A percentile compares a stretch with the other conserved stretches of the same genome.
Conservation (phyloP, 2,113 vertebrate species). For the Sorex fumeus region DNA sequence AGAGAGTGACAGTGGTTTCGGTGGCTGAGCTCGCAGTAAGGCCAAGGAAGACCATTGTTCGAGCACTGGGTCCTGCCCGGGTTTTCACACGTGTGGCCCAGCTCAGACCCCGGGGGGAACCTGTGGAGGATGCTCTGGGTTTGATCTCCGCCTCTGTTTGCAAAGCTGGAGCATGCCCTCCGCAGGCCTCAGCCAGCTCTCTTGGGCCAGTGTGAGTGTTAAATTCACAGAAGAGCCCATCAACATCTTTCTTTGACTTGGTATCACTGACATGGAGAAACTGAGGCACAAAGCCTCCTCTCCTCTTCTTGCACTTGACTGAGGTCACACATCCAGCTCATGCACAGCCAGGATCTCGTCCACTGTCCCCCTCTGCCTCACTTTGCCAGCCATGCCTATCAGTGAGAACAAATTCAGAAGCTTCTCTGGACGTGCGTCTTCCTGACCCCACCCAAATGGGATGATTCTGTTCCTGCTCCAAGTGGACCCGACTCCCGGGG, state of each 20-base stretch:
- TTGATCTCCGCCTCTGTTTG: no score
- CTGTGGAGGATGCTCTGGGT: no score
- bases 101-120: no score
- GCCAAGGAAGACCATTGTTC: no score
- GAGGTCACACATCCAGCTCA: background rate
- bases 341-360: background rate
- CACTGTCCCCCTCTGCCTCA: background rate
- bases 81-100: no score
- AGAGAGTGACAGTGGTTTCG: background rate
- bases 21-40: no score
- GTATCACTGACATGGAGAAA: background rate
- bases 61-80: no score
- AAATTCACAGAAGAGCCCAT: no score
- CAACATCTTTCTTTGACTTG: no score
- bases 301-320: background rate
- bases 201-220: no score
- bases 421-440: background rate
- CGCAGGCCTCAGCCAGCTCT: no score
- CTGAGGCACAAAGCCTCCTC: background rate
- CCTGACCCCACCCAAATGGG: background rate
- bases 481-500: background rate
- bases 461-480: background rate
- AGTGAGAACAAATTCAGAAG: accelerated
- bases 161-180: no score
- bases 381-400: background rate